A percentile compares a stretch with the other conserved stretches of the same genome.
Evolutionary conservation across 2,113 vertebrate species (phyloP).

Genomic region (Hemicordylus capensis): DNA sequence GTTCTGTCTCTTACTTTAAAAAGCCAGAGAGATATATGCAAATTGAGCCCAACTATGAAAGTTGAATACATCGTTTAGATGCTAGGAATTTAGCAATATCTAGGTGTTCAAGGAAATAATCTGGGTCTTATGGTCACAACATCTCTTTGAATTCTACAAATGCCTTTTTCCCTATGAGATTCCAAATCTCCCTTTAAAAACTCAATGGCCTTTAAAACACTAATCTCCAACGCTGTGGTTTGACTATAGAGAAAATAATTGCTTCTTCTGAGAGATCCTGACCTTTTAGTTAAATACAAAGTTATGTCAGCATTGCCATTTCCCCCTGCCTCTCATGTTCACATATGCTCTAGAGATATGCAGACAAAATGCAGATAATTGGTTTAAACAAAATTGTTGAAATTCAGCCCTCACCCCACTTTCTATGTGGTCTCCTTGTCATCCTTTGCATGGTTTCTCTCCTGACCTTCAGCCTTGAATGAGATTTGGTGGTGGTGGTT

Average conservation of each 20-base stretch:
- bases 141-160: constrained; percentile 48
- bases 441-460: not conserved
- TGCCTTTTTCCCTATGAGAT: constrained; percentile 32
- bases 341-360: not conserved
- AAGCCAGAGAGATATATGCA: not conserved
- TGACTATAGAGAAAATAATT: constrained; percentile 58
- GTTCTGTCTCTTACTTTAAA: constrained; percentile 8
- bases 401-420: not conserved
- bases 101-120: constrained; percentile 41
- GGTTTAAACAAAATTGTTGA: not conserved
- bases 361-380: not conserved
- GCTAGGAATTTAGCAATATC: not conserved
- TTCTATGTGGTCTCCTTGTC: not conserved
- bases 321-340: constrained; percentile 19
- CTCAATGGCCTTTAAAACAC: constrained; percentile 27
- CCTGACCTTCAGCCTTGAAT: not conserved
- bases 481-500: not conserved
- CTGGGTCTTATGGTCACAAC: constrained; percentile 37
- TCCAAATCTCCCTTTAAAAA: constrained; percentile 51
- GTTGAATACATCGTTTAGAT: constrained; percentile 18
- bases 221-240: constrained; percentile 49
- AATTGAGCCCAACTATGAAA: not conserved
- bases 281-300: constrained; percentile 48
- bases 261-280: constrained; percentile 48
- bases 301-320: not conserved